phyloP scores from a whole-genome alignment of 2,797 vertebrate species.

The Setipinna tenuifilis region DNA sequence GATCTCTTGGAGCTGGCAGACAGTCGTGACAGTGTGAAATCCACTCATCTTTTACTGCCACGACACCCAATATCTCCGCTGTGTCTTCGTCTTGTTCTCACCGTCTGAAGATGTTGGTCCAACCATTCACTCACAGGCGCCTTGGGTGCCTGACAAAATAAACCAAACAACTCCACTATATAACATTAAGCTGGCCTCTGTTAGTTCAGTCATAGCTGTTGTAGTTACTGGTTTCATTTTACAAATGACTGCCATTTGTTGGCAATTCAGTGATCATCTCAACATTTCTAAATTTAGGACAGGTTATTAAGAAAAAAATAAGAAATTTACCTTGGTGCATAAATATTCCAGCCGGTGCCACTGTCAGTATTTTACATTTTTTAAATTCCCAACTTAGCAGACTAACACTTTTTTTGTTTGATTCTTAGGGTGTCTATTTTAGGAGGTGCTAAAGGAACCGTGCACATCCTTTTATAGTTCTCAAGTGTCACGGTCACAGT shows the following conservation, averaged over 20 bases:
- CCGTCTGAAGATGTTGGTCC: not conserved
- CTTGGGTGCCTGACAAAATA: not conserved
- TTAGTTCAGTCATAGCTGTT: not conserved
- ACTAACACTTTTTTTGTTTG: not conserved
- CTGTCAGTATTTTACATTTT: not conserved
- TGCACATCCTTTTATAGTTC: constrained; percentile 7
- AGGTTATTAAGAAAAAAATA: not conserved
- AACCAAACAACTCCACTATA: not conserved
- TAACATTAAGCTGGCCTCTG: not conserved
- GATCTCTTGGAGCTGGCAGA: not conserved
- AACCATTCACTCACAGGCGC: not conserved
- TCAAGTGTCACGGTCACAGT: not conserved
- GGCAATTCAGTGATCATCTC: not conserved
- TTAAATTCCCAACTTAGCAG: not conserved
- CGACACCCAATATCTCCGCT: not conserved
- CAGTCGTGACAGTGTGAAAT: not conserved
- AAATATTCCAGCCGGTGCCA: not conserved
- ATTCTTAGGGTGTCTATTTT: not conserved
- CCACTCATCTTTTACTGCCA: constrained; percentile 1
- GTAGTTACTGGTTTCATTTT: not conserved
- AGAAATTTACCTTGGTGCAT: not conserved
- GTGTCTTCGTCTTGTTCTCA: not conserved
- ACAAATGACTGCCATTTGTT: constrained; percentile 16
- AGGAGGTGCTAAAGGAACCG: not conserved
- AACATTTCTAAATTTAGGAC: not conserved